These are phyloP conservation scores for Dysmachus trigonus DNA, from an alignment of 2,888 invertebrate species.

Conservation along the genomic window DNA sequence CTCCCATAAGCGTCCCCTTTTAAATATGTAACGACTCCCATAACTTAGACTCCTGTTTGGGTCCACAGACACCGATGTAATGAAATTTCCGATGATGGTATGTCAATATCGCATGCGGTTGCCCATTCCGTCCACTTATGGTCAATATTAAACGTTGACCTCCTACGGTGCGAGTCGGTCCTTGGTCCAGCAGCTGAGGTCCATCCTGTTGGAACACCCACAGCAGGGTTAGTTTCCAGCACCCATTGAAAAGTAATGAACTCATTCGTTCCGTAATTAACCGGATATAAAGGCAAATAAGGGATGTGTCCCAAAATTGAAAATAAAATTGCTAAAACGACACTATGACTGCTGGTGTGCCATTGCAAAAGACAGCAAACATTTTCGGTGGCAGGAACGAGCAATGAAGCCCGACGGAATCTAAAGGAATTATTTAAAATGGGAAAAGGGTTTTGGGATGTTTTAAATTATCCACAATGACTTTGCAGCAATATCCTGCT, in stretches of 20 bases:
- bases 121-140: not conserved
- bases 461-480: not conserved
- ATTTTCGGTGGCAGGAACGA: not conserved
- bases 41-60: not conserved
- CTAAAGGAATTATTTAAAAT: not conserved
- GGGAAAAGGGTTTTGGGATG: not conserved
- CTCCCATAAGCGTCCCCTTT: not conserved
- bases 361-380: not conserved
- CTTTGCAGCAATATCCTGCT: not conserved
- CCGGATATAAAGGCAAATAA: not conserved
- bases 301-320: constrained; percentile 8
- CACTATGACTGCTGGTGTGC: not conserved
- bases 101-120: constrained; percentile 16
- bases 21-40: not conserved
- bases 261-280: not conserved
- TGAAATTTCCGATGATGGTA: constrained; percentile 33
- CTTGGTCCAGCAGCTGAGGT: not conserved
- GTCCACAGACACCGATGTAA: not conserved
- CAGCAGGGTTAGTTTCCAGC: not conserved
- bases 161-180: not conserved
- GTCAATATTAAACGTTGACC: not conserved
- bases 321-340: constrained; percentile 2
- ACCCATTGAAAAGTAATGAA: constrained; percentile 5
- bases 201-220: not conserved
- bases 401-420: not conserved